A percentile compares a stretch with the other conserved stretches of the same genome.
Conservation (phyloP, 2,797 vertebrate genomes). For the Catostomus latipinnis region DNA sequence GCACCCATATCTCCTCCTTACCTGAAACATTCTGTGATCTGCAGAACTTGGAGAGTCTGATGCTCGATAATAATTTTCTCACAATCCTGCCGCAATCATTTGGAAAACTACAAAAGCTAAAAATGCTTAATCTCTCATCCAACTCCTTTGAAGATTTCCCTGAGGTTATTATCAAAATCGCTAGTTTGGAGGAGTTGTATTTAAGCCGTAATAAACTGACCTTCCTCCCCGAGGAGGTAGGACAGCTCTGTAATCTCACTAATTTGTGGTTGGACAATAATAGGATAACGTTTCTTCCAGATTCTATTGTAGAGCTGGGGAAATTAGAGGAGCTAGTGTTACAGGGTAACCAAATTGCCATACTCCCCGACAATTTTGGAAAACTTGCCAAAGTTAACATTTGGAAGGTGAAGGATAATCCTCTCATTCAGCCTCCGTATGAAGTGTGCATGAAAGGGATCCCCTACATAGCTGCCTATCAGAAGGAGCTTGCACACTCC, state of each 20-base stretch:
- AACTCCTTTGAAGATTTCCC: conserved; percentile 90
- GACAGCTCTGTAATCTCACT: conserved; percentile 82
- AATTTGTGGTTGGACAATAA: conserved; percentile 98
- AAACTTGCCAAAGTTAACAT: conserved; percentile 91
- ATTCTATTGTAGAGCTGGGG: conserved; percentile 90
- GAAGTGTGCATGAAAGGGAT: conserved; percentile 99
- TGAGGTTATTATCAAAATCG: conserved; percentile 80
- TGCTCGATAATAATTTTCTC: conserved; percentile 92
- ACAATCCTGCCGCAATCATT: conserved; percentile 82
- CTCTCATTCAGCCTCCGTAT: conserved; percentile 96
- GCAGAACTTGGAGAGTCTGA: conserved; percentile 90
- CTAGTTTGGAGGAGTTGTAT: conserved; percentile 91
- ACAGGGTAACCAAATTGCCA: conserved; percentile 98
- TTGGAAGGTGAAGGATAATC: conserved; percentile 99
- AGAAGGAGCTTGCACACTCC: conserved; percentile 92
- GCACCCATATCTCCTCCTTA: conserved; percentile 81
- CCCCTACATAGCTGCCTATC: conserved; percentile 96
- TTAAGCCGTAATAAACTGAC: conserved; percentile 92
- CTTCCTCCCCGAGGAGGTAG: conserved; percentile 83
- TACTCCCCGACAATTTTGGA: conserved; percentile 94
- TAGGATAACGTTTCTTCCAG: conserved; percentile 89
- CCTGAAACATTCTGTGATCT: conserved; percentile 88
- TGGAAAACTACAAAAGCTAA: conserved; percentile 83
- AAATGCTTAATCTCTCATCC: conserved; percentile 96
- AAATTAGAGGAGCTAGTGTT: conserved; percentile 93